These are phyloP conservation scores for Leptodactylus fuscus DNA, from an alignment of 2,113 vertebrate species.

Conservation along the genomic window DNA sequence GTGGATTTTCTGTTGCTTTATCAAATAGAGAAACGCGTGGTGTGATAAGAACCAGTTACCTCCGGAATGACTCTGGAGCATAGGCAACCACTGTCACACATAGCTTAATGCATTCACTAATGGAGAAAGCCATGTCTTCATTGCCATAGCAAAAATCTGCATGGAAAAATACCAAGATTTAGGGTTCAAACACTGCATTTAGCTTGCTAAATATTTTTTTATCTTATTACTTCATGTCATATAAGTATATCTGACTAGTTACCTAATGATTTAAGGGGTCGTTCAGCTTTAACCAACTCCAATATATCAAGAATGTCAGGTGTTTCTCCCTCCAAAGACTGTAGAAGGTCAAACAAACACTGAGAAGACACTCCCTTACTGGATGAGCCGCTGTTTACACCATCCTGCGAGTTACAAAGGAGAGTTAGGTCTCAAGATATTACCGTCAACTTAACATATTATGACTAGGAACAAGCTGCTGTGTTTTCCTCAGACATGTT, in stretches of 20 bases:
- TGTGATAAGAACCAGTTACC: constrained; percentile 77
- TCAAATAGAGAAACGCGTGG: too few relatives aligned
- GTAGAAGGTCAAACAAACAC: constrained; percentile 94
- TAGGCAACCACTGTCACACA: constrained; percentile 97
- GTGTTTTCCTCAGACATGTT: neutral
- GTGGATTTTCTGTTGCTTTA: too few relatives aligned
- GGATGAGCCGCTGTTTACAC: constrained; percentile 78
- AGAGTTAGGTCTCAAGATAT: neutral
- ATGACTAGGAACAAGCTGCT: too few relatives aligned
- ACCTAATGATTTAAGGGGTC: constrained; percentile 95
- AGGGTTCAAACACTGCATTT: too few relatives aligned
- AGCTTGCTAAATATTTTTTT: too few relatives aligned
- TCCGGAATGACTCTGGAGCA: constrained; percentile 95
- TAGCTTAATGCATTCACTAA: constrained; percentile 96
- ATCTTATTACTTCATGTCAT: too few relatives aligned
- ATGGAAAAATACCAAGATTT: neutral
- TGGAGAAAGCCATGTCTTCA: constrained; percentile 93
- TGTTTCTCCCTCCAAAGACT: constrained; percentile 93
- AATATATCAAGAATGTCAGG: constrained; percentile 90
- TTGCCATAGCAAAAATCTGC: constrained; percentile 98
- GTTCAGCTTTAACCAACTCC: constrained; percentile 95
- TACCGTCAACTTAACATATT: neutral
- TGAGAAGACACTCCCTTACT: constrained; percentile 95
- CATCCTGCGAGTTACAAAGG: constrained; percentile 69
- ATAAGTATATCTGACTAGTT: too few relatives aligned